Conservation (phyloP, 2,113 vertebrate genomes). For the Poecilia latipinna region DNA sequence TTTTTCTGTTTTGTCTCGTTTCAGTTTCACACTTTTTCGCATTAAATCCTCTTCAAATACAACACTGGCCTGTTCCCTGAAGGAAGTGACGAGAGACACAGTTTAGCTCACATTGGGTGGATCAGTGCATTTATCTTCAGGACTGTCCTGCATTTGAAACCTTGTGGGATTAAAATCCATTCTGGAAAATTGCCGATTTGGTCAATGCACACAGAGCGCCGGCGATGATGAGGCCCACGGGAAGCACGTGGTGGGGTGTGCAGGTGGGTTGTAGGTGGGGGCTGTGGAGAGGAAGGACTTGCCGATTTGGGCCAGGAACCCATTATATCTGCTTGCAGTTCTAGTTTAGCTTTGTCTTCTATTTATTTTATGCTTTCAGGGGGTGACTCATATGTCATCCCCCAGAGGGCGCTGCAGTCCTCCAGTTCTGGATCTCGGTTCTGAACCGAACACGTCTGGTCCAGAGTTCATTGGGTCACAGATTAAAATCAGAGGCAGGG, state of each 20-base stretch:
- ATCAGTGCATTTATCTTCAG: no score
- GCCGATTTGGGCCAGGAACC: no score
- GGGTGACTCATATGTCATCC: neutral
- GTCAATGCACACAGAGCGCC: no score
- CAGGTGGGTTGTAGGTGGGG: no score
- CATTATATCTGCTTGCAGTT: no score
- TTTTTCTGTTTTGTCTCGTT: neutral
- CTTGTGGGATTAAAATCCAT: no score
- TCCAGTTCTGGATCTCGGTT: neutral
- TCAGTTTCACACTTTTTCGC: neutral
- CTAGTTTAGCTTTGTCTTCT: no score
- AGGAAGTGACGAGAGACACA: neutral
- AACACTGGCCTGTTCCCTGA: neutral
- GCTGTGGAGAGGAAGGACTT: no score
- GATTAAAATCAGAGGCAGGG: neutral
- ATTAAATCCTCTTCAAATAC: slow-evolving; percentile 27
- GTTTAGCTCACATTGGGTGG: neutral
- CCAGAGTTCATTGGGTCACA: neutral
- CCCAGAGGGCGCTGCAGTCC: neutral
- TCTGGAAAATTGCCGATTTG: no score
- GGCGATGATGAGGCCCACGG: no score
- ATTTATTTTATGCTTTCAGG: neutral
- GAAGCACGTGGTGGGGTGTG: no score
- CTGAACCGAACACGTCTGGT: neutral
- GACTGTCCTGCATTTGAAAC: no score